These are phyloP conservation scores for Dasyornis broadbenti DNA, from an alignment of 2,113 vertebrate genomes.

Conservation along the genomic window DNA sequence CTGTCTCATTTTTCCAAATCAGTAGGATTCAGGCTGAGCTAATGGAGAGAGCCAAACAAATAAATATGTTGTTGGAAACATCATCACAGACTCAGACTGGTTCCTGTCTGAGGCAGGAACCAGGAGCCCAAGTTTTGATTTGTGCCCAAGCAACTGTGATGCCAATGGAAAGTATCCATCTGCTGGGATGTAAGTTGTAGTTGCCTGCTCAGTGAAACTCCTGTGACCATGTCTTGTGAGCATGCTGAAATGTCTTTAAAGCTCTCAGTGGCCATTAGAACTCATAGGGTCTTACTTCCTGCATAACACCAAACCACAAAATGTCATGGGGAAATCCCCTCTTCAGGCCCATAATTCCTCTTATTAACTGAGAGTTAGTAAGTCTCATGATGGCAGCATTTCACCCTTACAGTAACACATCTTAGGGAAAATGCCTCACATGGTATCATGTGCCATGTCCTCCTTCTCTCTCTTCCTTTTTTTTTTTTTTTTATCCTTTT, in stretches of 20 bases:
- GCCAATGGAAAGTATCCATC: background rate
- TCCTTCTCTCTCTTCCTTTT: background rate
- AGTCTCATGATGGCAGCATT: background rate
- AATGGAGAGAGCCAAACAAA: constrained; percentile 3
- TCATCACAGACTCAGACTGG: background rate
- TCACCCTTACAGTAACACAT: background rate
- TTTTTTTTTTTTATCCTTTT: background rate
- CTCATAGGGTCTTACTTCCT: background rate
- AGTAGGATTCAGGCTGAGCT: background rate
- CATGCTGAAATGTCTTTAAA: background rate
- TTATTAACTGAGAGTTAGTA: background rate
- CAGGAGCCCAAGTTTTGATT: background rate
- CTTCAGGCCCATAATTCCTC: background rate
- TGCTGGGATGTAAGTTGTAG: background rate
- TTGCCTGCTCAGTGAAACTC: background rate
- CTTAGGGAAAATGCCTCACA: background rate
- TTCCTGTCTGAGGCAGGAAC: background rate
- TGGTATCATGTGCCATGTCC: background rate
- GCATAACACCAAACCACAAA: background rate
- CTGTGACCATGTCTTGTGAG: background rate
- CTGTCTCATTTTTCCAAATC: constrained; percentile 21
- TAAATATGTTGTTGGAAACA: background rate
- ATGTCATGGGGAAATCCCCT: background rate
- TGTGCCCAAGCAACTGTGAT: background rate
- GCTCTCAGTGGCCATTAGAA: background rate